phyloP scores from a whole-genome alignment of 35 echinoderm and acorn worm genomes.

The Strongylocentrotus purpuratus region DNA sequence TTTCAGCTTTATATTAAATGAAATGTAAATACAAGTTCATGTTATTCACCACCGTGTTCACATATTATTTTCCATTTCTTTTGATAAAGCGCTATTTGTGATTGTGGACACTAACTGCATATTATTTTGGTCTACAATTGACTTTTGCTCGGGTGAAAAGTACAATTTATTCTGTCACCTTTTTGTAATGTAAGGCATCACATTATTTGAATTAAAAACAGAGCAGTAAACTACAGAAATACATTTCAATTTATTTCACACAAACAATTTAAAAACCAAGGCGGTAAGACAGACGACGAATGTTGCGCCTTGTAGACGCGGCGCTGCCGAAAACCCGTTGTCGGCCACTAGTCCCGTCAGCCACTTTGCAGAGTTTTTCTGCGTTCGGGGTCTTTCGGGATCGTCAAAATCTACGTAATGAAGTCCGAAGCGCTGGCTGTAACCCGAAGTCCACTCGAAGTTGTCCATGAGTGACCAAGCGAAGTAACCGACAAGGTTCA shows the following conservation, averaged over 20 bases:
- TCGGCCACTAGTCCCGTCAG: neutral
- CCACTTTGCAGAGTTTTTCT: neutral
- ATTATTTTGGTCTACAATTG: no score
- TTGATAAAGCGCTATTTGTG: no score
- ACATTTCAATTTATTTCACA: neutral
- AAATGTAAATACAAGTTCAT: no score
- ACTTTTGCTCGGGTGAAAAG: neutral
- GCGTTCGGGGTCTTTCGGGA: slow-evolving; percentile 41
- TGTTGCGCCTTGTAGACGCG: neutral
- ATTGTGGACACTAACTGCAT: no score
- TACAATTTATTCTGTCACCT: neutral
- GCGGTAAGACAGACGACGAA: neutral
- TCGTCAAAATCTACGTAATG: slow-evolving; percentile 59
- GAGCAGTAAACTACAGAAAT: neutral
- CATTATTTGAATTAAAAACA: neutral
- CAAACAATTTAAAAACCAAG: neutral
- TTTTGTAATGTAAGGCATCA: neutral
- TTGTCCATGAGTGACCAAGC: slow-evolving; percentile 67
- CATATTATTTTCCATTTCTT: no score
- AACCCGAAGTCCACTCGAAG: slow-evolving; percentile 61
- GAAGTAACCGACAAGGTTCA: slow-evolving; percentile 46
- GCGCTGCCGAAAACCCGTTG: slow-evolving; percentile 31
- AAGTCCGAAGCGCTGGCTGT: slow-evolving; percentile 58
- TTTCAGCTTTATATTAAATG: no score
- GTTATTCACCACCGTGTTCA: no score